Base-by-base conservation (phyloP, 2,113 vertebrate species). In the Vireo altiloquus region DNA sequence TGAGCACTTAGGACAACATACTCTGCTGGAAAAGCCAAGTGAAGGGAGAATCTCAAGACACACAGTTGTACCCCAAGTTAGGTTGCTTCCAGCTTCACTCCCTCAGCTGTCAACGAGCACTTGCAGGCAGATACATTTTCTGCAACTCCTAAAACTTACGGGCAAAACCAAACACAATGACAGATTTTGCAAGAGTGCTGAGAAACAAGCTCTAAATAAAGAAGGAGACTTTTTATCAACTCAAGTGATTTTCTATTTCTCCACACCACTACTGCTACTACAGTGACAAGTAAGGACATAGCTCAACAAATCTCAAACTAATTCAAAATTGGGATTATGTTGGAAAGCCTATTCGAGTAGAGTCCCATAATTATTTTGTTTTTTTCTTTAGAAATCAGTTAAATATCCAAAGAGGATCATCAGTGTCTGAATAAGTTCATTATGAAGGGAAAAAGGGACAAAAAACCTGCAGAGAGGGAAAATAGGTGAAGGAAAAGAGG, bases 151-250 rank as follows among this genome's bases (percentile, higher is more conserved):
- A 49, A 37, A 94, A 91, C 42, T 68, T 44, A 63, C 20, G 6
- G 30, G 17, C 49, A 86, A 80, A 90, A 54, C 2, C 24, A 82
- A 85, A 15, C 23, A 30, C 18, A 66, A 33, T 4, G 33, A 87
- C 1, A 76, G 40, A 82, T 64, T 81, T 86, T 81, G 9, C 50
- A 70, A 57, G 17, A 59, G 7, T 72, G 25, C 35, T 64, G 53
- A 89, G 25, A 82, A 91, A 81, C 4, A 75, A 83, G n/a, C 6
- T 83, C 49, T 72, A 82, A 87, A 82, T 17, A 75, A 92, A 83
- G 23, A 17, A 66, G 13, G 15, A 57, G 31, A 49, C 20, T 7
- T 82, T 69, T 82, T 76, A 69, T 47, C 33, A 66, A 54, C 50
- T 87, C 53, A 50, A 80, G 27, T 33, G 33, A 80, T 25, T 39